Evolutionary conservation across 2,797 vertebrate species (phyloP).

Genomic region (Bradypodion pumilum): DNA sequence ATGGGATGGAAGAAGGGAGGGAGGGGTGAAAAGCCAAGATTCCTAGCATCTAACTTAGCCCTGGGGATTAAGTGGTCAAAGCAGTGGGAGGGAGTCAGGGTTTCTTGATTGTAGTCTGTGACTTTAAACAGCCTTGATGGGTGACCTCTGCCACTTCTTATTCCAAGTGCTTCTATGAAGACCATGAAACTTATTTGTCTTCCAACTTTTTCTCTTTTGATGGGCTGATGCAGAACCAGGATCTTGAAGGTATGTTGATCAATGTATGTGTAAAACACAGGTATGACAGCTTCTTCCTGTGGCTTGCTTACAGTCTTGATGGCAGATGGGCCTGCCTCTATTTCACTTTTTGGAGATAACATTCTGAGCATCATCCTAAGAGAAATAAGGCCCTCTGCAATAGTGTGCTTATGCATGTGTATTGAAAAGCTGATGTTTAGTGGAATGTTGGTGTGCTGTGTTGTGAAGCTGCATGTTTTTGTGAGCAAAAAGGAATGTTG

Average conservation of each 20-base stretch:
- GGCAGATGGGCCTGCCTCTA: not conserved
- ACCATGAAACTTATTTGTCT: conserved; percentile 2
- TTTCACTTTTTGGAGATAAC: not conserved
- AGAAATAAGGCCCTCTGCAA: not conserved
- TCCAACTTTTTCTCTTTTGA: not conserved
- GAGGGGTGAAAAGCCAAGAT: not conserved
- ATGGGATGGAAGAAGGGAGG: not conserved
- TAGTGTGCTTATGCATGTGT: not conserved
- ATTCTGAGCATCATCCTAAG: not conserved
- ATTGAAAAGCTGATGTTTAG: not conserved
- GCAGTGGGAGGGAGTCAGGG: conserved; percentile 14
- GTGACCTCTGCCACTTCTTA: conserved; percentile 25
- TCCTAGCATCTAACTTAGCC: not conserved
- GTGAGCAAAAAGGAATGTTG: not conserved
- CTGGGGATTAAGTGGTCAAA: conserved; percentile 22
- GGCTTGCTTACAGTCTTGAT: not conserved
- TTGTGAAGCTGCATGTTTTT: not conserved
- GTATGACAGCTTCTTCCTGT: not conserved
- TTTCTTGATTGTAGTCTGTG: conserved; percentile 7
- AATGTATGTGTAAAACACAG: not conserved
- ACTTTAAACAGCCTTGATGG: conserved; percentile 12
- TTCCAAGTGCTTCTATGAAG: conserved; percentile 22
- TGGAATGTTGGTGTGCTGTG: not conserved
- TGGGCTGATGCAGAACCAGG: not conserved
- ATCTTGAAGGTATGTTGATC: not conserved